These are phyloP conservation scores for Morpho achilles DNA, from an alignment of 2,888 invertebrate species.

Conservation along the genomic window DNA sequence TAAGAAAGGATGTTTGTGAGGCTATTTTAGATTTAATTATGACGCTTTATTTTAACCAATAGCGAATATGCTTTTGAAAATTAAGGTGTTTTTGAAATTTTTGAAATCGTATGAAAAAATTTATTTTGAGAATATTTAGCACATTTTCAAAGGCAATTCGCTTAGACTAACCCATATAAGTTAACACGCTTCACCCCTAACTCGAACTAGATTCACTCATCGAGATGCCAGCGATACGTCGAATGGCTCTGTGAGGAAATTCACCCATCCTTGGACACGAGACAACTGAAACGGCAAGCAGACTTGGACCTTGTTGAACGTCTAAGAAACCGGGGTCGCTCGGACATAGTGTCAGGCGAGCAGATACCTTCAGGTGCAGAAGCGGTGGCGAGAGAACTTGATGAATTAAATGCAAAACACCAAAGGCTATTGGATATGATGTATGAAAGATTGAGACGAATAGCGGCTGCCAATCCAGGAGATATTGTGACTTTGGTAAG, in stretches of 20 bases:
- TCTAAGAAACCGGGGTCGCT: conserved; percentile 49
- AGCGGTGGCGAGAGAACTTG: conserved; percentile 86
- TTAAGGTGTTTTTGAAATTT: neutral
- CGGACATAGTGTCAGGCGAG: conserved; percentile 42
- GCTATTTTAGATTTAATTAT: conserved; percentile 9
- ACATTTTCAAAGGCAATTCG: conserved; percentile 30
- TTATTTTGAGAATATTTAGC: neutral
- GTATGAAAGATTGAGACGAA: conserved; percentile 84
- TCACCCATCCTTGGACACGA: conserved; percentile 87
- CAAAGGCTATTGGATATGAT: conserved; percentile 84
- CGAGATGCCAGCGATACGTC: conserved; percentile 90
- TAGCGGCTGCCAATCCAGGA: conserved; percentile 83
- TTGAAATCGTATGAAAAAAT: neutral
- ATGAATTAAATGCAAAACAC: conserved; percentile 89
- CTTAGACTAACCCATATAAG: conserved; percentile 67
- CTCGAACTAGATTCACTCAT: conserved; percentile 89
- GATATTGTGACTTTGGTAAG: conserved; percentile 88
- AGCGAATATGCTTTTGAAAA: conserved; percentile 21
- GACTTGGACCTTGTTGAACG: conserved; percentile 60
- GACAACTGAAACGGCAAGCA: conserved; percentile 62
- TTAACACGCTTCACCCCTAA: conserved; percentile 71
- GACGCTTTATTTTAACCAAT: conserved; percentile 24
- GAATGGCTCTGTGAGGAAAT: conserved; percentile 90
- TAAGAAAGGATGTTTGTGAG: conserved; percentile 22
- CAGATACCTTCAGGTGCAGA: conserved; percentile 81